Conservation (phyloP, 2,113 vertebrate species). For the Zosterops hypoxanthus region DNA sequence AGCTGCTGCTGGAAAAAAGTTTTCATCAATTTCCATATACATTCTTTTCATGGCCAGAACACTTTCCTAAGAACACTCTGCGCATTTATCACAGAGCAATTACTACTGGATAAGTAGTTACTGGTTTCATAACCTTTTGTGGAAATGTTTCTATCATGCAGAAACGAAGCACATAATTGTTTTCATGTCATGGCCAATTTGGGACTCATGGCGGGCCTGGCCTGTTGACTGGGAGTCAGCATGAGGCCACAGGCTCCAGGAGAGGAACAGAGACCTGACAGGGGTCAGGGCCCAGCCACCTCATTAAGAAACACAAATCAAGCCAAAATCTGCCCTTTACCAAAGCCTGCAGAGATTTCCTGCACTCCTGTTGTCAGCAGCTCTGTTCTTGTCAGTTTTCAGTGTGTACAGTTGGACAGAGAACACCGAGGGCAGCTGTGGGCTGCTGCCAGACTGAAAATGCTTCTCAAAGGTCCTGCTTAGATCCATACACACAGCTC, state of each 20-base stretch:
- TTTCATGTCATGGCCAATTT: neutral
- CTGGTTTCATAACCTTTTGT: neutral
- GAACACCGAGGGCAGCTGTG: accelerated
- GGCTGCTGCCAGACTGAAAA: neutral
- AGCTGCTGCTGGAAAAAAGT: neutral
- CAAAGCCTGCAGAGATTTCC: neutral
- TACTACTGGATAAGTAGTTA: neutral
- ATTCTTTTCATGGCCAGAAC: neutral
- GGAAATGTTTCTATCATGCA: neutral
- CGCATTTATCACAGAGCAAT: neutral
- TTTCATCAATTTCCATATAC: neutral
- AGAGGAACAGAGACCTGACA: neutral
- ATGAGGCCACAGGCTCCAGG: neutral
- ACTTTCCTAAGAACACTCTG: neutral
- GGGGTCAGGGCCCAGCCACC: neutral
- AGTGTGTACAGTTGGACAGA: accelerated
- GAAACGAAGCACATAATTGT: neutral
- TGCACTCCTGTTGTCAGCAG: neutral
- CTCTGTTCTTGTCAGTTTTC: neutral
- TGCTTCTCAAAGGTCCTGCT: accelerated
- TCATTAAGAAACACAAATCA: neutral
- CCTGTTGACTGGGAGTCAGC: neutral
- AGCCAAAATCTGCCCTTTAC: neutral
- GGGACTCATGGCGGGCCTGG: accelerated
- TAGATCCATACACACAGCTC: accelerated